These are phyloP conservation scores for Loriculus beryllinus DNA, from an alignment of 2,797 vertebrate species.

Conservation along the genomic window DNA sequence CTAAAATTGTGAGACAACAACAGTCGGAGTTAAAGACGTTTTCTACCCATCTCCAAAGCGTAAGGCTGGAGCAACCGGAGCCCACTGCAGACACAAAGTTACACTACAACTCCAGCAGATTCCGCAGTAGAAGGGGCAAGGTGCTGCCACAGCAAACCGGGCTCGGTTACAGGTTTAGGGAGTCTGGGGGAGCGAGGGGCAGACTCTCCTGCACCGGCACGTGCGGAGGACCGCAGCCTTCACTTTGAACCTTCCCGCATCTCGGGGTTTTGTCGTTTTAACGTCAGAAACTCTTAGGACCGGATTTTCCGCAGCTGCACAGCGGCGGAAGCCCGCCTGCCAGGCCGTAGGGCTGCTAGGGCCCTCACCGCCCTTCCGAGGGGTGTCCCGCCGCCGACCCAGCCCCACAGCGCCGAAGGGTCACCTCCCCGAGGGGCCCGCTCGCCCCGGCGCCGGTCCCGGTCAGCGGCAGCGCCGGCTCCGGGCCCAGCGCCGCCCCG, in stretches of 20 bases:
- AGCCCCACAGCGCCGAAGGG: not conserved
- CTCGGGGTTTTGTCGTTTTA: not conserved
- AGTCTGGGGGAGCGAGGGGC: not conserved
- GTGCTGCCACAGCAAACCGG: not conserved
- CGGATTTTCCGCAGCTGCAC: not conserved
- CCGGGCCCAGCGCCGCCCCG: not conserved
- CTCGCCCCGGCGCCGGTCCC: not conserved
- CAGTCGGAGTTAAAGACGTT: not conserved
- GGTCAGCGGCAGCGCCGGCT: not conserved
- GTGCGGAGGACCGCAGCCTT: not conserved
- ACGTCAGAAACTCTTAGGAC: not conserved
- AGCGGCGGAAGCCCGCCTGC: not conserved
- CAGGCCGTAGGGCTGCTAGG: not conserved
- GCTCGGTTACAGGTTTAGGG: rapidly evolving
- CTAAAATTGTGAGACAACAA: conserved; percentile 61
- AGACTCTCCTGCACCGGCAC: not conserved
- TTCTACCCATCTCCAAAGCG: rapidly evolving
- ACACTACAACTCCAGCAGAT: not conserved
- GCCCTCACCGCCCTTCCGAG: not conserved
- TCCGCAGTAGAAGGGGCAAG: not conserved
- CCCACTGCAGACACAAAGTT: not conserved
- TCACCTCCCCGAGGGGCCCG: not conserved
- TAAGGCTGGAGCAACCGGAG: rapidly evolving
- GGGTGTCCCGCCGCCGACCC: not conserved
- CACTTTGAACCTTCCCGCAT: not conserved